Evolutionary conservation across 2,888 invertebrate species (phyloP).

Genomic region (Phrixothrix hirtus): DNA sequence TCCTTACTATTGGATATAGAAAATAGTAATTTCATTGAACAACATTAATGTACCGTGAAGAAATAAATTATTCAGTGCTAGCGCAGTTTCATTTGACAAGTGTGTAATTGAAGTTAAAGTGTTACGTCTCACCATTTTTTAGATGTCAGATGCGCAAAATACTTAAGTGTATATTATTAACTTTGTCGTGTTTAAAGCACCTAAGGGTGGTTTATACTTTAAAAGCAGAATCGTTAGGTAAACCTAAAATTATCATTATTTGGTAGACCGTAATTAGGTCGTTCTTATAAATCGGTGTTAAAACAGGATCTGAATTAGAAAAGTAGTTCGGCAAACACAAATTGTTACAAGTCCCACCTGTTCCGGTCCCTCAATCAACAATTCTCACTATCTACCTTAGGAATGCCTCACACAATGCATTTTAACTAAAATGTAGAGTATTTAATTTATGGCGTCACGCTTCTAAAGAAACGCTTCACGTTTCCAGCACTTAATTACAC

Average conservation of each 20-base stretch:
- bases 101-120: too few relatives aligned
- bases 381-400: conserved; percentile 27
- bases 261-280: conserved; percentile 23
- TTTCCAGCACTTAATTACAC: conserved; percentile 55
- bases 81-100: too few relatives aligned
- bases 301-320: conserved; percentile 21
- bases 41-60: too few relatives aligned
- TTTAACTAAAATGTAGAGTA: conserved; percentile 40
- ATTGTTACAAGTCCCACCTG: conserved; percentile 40
- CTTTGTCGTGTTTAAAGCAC: too few relatives aligned
- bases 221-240: too few relatives aligned
- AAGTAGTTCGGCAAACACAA: conserved; percentile 24
- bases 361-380: conserved; percentile 39
- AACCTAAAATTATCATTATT: conserved; percentile 22
- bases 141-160: too few relatives aligned
- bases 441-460: conserved; percentile 52
- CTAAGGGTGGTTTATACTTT: too few relatives aligned
- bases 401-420: conserved; percentile 41
- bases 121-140: too few relatives aligned
- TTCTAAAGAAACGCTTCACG: conserved; percentile 49
- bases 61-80: too few relatives aligned
- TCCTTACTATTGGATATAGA: too few relatives aligned
- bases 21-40: too few relatives aligned
- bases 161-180: too few relatives aligned
- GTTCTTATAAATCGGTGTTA: conserved; percentile 12